Evolutionary conservation across 1,140 invertebrate species (phyloP).

Genomic region (Formica selysi): DNA sequence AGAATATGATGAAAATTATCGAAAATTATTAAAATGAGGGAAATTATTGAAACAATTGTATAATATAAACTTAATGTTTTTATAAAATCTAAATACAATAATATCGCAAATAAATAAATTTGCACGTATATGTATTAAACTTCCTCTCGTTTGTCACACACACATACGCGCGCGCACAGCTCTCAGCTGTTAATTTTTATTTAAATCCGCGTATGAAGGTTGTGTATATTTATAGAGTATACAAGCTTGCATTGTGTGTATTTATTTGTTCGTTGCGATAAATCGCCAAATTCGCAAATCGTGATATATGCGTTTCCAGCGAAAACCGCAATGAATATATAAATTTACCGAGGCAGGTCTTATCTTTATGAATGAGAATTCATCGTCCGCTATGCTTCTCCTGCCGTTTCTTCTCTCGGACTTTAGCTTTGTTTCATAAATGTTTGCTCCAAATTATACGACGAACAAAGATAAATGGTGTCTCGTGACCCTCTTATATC

Average conservation of each 20-base stretch:
- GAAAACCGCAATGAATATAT: conserved; percentile 57
- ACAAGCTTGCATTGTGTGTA: conserved; percentile 3
- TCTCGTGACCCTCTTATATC: conserved; percentile 8
- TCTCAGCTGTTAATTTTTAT: conserved; percentile 36
- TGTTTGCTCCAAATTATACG: conserved; percentile 42
- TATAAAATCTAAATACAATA: background rate
- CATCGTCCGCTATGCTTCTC: conserved; percentile 49
- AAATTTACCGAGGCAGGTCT: conserved; percentile 31
- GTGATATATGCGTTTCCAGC: conserved; percentile 39
- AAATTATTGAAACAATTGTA: background rate
- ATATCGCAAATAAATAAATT: conserved; percentile 1
- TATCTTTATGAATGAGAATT: conserved; percentile 63
- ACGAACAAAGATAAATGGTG: conserved; percentile 35
- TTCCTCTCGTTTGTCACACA: background rate
- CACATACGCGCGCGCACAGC: background rate
- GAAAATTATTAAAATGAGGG: conserved; percentile 21
- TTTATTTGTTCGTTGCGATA: conserved; percentile 48
- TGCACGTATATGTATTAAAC: background rate
- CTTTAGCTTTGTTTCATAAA: conserved; percentile 51
- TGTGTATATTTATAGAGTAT: conserved; percentile 42
- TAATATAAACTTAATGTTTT: conserved; percentile 1
- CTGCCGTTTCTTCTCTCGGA: conserved; percentile 47
- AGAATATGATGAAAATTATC: background rate
- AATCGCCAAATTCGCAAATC: conserved; percentile 59
- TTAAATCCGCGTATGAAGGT: conserved; percentile 14